A percentile compares a stretch with the other conserved stretches of the same genome.
Evolutionary conservation across 2,888 invertebrate species (phyloP).

Genomic region (Nemotelus pantherinus): DNA sequence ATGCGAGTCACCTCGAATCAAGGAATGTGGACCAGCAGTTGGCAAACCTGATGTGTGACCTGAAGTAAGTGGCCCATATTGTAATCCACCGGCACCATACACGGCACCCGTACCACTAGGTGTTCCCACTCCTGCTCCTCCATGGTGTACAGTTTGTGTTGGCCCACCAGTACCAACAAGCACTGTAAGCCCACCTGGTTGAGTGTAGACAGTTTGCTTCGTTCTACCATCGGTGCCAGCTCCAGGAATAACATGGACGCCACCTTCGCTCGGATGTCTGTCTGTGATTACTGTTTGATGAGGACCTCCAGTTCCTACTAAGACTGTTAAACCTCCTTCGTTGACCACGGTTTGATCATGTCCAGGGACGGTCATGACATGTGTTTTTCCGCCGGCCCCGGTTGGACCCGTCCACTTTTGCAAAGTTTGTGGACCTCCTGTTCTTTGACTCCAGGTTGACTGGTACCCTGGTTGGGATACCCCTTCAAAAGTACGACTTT

Average conservation of each 20-base stretch:
- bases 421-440: constrained; percentile 19
- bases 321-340: constrained; percentile 51
- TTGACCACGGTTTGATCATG: constrained; percentile 48
- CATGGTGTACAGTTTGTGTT: constrained; percentile 51
- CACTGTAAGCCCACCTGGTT: constrained; percentile 50
- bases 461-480: neutral
- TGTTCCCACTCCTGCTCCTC: constrained; percentile 11
- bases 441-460: constrained; percentile 16
- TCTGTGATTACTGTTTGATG: constrained; percentile 52
- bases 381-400: constrained; percentile 29
- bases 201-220: constrained; percentile 52
- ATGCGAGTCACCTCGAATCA: neutral
- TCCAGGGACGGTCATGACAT: constrained; percentile 45
- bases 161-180: constrained; percentile 53
- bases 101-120: neutral
- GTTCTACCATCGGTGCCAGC: constrained; percentile 37
- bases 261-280: constrained; percentile 46
- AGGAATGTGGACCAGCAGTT: neutral
- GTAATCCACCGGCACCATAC: constrained; percentile 12
- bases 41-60: neutral
- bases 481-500: neutral
- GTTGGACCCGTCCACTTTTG: neutral
- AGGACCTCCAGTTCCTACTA: constrained; percentile 53
- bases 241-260: constrained; percentile 49
- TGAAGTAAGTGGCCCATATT: constrained; percentile 37